phyloP scores from a whole-genome alignment of 1,140 invertebrate genomes.

The Tetraneura akinire region DNA sequence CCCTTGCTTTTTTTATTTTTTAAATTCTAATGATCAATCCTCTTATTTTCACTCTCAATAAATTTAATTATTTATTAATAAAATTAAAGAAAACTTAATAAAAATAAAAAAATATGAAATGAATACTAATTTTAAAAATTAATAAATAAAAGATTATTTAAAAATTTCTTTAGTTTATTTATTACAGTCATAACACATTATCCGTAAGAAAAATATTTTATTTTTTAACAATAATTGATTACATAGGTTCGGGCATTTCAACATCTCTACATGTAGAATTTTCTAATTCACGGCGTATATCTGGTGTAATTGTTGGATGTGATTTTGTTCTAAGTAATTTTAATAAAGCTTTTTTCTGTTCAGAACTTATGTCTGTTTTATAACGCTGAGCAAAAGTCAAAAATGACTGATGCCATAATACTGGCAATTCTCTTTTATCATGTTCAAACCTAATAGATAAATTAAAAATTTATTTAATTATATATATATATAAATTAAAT shows the following conservation, averaged over 20 bases:
- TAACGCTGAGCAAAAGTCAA: constrained; percentile 94
- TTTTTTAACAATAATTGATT: not conserved
- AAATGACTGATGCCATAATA: constrained; percentile 95
- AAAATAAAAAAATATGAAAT: no score
- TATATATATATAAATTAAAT: not conserved
- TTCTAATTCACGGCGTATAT: constrained; percentile 82
- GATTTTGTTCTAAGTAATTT: constrained; percentile 75
- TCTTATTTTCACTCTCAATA: no score
- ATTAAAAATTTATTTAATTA: no score
- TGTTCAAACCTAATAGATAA: constrained; percentile 73
- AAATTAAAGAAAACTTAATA: no score
- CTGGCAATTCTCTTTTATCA: constrained; percentile 83
- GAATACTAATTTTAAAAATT: no score
- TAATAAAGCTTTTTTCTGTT: constrained; percentile 86
- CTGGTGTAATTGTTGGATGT: constrained; percentile 81
- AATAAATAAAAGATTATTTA: no score
- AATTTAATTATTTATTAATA: no score
- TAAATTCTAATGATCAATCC: no score
- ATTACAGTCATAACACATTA: not conserved
- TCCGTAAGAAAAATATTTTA: not conserved
- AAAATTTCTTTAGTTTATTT: not conserved
- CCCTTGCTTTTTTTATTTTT: no score
- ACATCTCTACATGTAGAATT: constrained; percentile 79
- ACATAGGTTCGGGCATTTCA: constrained; percentile 60
- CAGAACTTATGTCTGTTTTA: constrained; percentile 89